Evolutionary conservation across 2,113 vertebrate genomes (phyloP).

Genomic region (Gobius niger): DNA sequence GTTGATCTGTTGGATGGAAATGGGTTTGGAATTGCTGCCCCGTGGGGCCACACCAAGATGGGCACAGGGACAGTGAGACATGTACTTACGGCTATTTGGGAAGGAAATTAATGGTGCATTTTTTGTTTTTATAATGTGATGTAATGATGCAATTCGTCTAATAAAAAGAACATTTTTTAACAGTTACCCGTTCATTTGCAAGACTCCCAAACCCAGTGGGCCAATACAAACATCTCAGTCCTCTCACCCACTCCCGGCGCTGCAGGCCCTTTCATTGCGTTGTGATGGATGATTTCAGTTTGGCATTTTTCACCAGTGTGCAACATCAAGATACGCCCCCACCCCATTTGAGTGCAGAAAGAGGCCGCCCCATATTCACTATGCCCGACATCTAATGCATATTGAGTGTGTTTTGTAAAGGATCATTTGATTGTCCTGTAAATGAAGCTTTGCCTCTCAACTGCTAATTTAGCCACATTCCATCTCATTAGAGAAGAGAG

Average conservation of each 20-base stretch:
- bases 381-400: constrained; percentile 72
- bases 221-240: constrained; percentile 80
- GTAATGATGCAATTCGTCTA: constrained; percentile 99
- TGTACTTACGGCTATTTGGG: constrained; percentile 96
- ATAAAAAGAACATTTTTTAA: constrained; percentile 90
- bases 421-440: constrained; percentile 75
- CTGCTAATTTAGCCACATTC: constrained; percentile 71
- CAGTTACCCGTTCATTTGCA: constrained; percentile 77
- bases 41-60: constrained; percentile 88
- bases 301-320: constrained; percentile 64
- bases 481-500: constrained; percentile 65
- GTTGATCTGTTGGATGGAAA: constrained; percentile 91
- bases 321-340: constrained; percentile 60
- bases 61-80: constrained; percentile 87
- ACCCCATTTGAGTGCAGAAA: constrained; percentile 61
- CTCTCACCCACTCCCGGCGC: constrained; percentile 70
- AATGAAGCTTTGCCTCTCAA: constrained; percentile 70
- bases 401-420: constrained; percentile 76
- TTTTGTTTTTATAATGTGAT: constrained; percentile 99
- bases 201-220: constrained; percentile 82
- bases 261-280: constrained; percentile 76
- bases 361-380: constrained; percentile 65
- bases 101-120: constrained; percentile 99
- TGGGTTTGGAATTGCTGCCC: constrained; percentile 85
- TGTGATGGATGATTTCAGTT: constrained; percentile 80